phyloP scores from a whole-genome alignment of 2,888 invertebrate species.

The Biston stratarius region DNA sequence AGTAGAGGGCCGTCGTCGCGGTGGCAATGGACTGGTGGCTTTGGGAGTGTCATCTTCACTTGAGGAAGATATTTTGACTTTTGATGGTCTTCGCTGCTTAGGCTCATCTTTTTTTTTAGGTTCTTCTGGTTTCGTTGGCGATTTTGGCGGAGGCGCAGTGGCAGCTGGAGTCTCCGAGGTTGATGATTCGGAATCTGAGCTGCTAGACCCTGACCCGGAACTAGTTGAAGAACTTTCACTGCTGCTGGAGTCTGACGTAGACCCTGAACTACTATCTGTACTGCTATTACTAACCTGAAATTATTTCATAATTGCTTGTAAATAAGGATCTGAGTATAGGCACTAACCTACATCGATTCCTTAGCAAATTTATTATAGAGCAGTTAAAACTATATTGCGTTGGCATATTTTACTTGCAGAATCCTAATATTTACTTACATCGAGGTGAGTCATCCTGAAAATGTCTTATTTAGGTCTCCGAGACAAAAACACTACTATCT shows the following conservation, averaged over 20 bases:
- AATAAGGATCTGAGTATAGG: background rate
- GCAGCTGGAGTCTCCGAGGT: slow-evolving; percentile 74
- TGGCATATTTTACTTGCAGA: background rate
- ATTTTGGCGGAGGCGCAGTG: slow-evolving; percentile 63
- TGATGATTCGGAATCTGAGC: slow-evolving; percentile 90
- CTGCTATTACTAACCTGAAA: slow-evolving; percentile 82
- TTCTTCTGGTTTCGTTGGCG: slow-evolving; percentile 74
- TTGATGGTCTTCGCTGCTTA: slow-evolving; percentile 67
- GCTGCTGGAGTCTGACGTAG: slow-evolving; percentile 89
- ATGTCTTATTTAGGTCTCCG: background rate
- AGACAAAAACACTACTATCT: background rate
- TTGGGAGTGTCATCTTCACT: slow-evolving; percentile 88
- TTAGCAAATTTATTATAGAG: no score
- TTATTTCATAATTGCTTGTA: background rate
- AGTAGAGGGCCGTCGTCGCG: slow-evolving; percentile 81
- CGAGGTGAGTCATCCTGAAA: slow-evolving; percentile 66
- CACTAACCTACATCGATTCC: background rate
- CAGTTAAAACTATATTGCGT: background rate
- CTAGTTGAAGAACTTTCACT: slow-evolving; percentile 90
- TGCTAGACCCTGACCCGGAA: slow-evolving; percentile 89
- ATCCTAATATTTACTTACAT: slow-evolving; percentile 59
- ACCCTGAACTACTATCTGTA: slow-evolving; percentile 88
- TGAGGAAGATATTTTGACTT: slow-evolving; percentile 83
- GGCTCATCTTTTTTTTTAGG: slow-evolving; percentile 71
- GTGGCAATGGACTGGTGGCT: slow-evolving; percentile 66